Conservation (phyloP, 2,113 vertebrate species). For the Callocephalon fimbriatum region DNA sequence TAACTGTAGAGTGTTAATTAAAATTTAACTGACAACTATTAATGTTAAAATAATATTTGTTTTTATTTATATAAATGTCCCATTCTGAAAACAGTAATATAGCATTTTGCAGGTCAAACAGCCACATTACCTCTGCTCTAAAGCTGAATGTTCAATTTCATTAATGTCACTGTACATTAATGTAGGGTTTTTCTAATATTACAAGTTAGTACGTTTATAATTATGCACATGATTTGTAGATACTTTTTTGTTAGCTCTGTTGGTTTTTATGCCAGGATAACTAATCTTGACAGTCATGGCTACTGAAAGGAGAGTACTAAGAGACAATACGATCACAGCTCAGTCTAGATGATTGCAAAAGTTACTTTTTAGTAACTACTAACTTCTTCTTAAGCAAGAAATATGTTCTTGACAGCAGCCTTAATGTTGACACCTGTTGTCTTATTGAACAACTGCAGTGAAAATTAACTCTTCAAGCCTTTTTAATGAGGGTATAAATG, state of each 20-base stretch:
- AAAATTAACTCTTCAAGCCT: background rate
- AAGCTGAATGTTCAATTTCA: background rate
- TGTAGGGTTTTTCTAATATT: background rate
- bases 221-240: rapidly evolving
- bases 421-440: background rate
- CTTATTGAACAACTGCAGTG: background rate
- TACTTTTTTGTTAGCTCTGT: background rate
- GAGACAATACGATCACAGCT: background rate
- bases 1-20: background rate
- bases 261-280: background rate
- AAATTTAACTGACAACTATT: background rate
- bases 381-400: background rate
- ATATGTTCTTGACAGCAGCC: background rate
- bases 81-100: background rate
- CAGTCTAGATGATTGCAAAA: background rate
- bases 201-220: background rate
- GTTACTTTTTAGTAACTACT: background rate
- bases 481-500: background rate
- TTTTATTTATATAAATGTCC: background rate
- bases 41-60: background rate
- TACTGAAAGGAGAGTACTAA: background rate
- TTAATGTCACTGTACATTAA: background rate
- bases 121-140: background rate
- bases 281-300: background rate
- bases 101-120: background rate